phyloP scores from a whole-genome alignment of 2,797 vertebrate genomes.

The Propithecus deckenii region DNA sequence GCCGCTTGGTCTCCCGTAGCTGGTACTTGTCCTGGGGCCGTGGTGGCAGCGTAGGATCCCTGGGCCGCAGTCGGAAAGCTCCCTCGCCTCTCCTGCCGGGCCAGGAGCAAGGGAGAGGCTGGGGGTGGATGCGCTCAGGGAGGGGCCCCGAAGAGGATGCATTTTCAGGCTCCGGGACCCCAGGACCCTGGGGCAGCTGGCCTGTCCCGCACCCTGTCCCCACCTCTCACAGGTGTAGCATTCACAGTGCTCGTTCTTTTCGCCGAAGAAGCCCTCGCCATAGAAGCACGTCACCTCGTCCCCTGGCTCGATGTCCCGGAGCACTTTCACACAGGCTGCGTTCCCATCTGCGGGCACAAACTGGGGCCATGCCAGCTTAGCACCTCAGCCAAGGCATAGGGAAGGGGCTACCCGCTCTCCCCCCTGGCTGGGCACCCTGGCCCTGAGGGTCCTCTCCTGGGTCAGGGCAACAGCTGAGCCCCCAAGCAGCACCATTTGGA shows the following conservation, averaged over 20 bases:
- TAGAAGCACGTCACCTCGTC: constrained; percentile 98
- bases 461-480: not conserved
- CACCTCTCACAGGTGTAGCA: constrained; percentile 96
- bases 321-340: constrained; percentile 93
- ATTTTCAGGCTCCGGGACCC: accelerated
- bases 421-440: not conserved
- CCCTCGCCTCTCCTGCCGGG: constrained; percentile 91
- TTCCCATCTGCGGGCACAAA: constrained; percentile 95
- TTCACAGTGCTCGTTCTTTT: constrained; percentile 96
- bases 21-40: constrained; percentile 89
- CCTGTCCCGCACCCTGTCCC: not conserved
- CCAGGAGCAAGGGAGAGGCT: not conserved
- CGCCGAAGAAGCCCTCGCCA: constrained; percentile 95
- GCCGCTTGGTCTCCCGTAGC: constrained; percentile 91
- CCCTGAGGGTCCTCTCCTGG: not conserved
- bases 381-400: accelerated
- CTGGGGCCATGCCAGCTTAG: constrained; percentile 78
- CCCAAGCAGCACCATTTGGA: not conserved
- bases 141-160: not conserved
- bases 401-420: no score
- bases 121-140: accelerated
- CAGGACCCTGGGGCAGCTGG: no score
- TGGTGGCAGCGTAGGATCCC: constrained; percentile 79
- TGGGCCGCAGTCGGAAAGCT: constrained; percentile 88
- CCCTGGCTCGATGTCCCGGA: constrained; percentile 93